These are phyloP conservation scores for Phodopus roborovskii DNA, from an alignment of 2,113 vertebrate species.

Conservation along the genomic window DNA sequence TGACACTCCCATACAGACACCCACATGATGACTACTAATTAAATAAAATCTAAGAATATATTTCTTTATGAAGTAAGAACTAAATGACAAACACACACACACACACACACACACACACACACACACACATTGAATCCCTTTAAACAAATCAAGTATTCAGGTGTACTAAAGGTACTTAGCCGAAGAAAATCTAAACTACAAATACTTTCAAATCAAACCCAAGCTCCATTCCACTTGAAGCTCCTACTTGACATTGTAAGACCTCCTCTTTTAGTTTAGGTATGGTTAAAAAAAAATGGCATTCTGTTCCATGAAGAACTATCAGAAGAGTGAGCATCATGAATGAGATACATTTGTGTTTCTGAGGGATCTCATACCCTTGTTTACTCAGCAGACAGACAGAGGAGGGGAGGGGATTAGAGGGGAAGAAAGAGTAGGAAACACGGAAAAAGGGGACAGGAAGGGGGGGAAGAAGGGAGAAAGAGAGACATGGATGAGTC, in stretches of 20 bases:
- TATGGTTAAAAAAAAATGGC: background rate
- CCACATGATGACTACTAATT: background rate
- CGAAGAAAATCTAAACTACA: constrained; percentile 37
- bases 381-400: background rate
- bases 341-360: background rate
- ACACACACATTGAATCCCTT: too few species aligned
- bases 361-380: background rate
- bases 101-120: too few species aligned
- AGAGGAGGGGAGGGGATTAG: background rate
- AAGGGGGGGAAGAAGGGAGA: too few species aligned
- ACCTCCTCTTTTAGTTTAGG: background rate
- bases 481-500: background rate
- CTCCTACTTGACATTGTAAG: background rate
- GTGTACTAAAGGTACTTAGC: constrained; percentile 1
- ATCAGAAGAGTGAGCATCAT: background rate
- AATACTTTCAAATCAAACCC: constrained; percentile 21
- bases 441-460: background rate
- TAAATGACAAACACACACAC: background rate
- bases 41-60: constrained; percentile 33
- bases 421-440: background rate
- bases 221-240: constrained; percentile 12
- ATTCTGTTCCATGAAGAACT: background rate
- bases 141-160: constrained; percentile 14
- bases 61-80: background rate
- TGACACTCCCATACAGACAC: background rate